phyloP scores from a whole-genome alignment of 2,888 invertebrate genomes.

The Yponomeuta sedellus region DNA sequence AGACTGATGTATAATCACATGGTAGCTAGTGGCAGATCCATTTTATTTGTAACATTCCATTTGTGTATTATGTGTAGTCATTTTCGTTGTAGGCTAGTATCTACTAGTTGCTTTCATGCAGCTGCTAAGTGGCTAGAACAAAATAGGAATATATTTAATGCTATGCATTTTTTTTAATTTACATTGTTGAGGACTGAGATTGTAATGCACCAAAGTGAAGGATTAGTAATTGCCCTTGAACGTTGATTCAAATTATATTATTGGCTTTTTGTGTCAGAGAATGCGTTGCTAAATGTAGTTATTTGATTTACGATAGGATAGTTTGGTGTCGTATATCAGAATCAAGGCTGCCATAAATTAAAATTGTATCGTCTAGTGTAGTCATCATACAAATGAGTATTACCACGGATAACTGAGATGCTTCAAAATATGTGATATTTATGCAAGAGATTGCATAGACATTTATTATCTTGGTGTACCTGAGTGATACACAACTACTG shows the following conservation, averaged over 20 bases:
- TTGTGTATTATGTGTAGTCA: background rate
- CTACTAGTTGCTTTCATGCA: slow-evolving; percentile 22
- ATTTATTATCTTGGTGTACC: slow-evolving; percentile 13
- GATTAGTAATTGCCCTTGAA: background rate
- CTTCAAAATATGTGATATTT: slow-evolving; percentile 28
- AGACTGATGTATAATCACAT: slow-evolving; percentile 71
- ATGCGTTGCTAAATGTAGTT: background rate
- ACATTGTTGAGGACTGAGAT: slow-evolving; percentile 7
- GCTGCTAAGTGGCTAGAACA: slow-evolving; percentile 1
- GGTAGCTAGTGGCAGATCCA: slow-evolving; percentile 34
- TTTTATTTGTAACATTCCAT: slow-evolving; percentile 33
- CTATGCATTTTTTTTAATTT: slow-evolving; percentile 5
- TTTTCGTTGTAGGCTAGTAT: slow-evolving; percentile 26
- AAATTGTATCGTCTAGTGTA: slow-evolving; percentile 34
- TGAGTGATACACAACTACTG: slow-evolving; percentile 13
- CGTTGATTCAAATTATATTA: background rate
- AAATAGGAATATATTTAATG: background rate
- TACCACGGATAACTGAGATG: slow-evolving; percentile 18
- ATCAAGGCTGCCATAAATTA: slow-evolving; percentile 54
- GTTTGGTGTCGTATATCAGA: slow-evolving; percentile 37
- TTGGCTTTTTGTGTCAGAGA: background rate
- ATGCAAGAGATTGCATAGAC: slow-evolving; percentile 18
- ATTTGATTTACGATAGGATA: slow-evolving; percentile 19
- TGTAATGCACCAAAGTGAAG: background rate
- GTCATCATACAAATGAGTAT: slow-evolving; percentile 27